phyloP scores from a whole-genome alignment of 2,797 vertebrate species.

The Clarias laeviceps region DNA sequence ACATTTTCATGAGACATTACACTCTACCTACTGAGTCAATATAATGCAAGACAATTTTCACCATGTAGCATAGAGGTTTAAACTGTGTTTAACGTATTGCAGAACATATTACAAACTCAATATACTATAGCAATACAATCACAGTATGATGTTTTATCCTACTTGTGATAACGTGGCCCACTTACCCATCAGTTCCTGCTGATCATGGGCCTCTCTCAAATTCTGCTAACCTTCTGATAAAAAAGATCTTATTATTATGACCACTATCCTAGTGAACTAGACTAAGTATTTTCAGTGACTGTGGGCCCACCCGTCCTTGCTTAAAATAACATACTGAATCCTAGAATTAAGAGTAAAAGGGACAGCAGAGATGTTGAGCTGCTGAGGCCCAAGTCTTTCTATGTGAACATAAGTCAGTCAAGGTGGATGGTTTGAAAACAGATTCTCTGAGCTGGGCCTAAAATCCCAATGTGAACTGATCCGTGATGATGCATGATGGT shows the following conservation, averaged over 20 bases:
- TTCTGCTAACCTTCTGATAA: conserved; percentile 38
- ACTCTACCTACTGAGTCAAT: neutral
- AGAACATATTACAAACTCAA: neutral
- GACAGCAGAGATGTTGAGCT: conserved; percentile 37
- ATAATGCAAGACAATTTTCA: neutral
- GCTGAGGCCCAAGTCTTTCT: conserved; percentile 30
- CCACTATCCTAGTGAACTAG: conserved; percentile 22
- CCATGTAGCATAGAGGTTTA: neutral
- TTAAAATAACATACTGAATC: conserved; percentile 37
- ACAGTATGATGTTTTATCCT: neutral
- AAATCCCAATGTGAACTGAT: conserved; percentile 69
- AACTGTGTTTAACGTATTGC: neutral
- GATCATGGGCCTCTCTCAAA: conserved; percentile 3
- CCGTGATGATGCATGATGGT: conserved; percentile 76
- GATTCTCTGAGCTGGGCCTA: conserved; percentile 69
- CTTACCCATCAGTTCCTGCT: conserved; percentile 18
- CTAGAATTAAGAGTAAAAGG: conserved; percentile 17
- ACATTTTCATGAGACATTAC: neutral
- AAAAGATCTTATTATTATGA: conserved; percentile 32
- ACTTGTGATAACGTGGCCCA: conserved; percentile 11
- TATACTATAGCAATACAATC: neutral
- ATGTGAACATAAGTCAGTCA: conserved; percentile 43
- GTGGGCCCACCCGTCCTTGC: conserved; percentile 5
- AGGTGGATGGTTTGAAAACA: conserved; percentile 72
- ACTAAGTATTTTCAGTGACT: conserved; percentile 6